Base-by-base conservation (phyloP, 2,888 invertebrate genomes). In the Hypolimnas misippus region DNA sequence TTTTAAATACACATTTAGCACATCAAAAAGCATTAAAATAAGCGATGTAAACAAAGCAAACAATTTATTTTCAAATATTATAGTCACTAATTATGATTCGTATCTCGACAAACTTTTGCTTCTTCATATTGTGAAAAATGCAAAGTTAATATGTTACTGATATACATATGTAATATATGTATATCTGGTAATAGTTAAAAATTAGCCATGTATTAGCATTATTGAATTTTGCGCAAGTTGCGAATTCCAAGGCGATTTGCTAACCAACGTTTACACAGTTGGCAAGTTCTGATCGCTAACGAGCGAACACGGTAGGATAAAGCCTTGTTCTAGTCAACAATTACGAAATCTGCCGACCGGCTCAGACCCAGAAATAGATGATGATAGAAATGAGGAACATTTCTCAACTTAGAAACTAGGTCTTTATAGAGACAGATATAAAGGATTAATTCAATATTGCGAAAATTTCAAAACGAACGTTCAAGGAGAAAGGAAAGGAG, bases 261-360 rank as follows among this genome's bases (percentile, higher is more conserved):
- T 49, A 51, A 58, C 55, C 54, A 55, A 51, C 58, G 42, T 63
- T 63, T 63, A 62, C 57, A 33, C 46, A 49, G 62, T 57, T 46
- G 50, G 55, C 63, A 63, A 63, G 50, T 63, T 63, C 54, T 59
- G 55, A 63, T 59, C 63, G 63, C 63, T 63, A 63, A 63, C 63
- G 55, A 59, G 59, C 63, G 59, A 51, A 33, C 42, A 55, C 51
- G 55, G 50, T 63, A 56, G 63, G 33, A 55, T 55, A 57, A 49
- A 54, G 62, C 49, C 62, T 63, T 63, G 53, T 57, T 57, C 46
- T n/a, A 56, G 56, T 56, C 53, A 53, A 63, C 62, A 54, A 63
- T 63, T 63, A 54, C 53, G 57, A 57, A 63, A 63, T 57, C 52
- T 49, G 57, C 54, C 44, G 46, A 62, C 62, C 57, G 31, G 46